phyloP scores from a whole-genome alignment of 1,140 invertebrate species.

The Ericerus pela region DNA sequence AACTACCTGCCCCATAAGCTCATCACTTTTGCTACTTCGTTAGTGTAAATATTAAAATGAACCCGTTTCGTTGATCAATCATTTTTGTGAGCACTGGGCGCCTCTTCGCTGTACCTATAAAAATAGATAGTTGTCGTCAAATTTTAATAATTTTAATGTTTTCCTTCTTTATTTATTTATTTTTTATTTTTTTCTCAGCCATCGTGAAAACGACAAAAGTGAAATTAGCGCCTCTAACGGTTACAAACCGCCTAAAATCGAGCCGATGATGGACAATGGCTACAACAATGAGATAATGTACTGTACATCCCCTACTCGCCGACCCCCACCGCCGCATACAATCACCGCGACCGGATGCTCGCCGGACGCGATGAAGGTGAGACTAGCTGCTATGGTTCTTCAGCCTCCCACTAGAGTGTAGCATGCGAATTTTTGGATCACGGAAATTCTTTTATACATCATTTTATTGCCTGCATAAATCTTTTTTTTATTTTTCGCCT shows the following conservation, averaged over 20 bases:
- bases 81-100: no score
- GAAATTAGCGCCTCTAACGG: constrained; percentile 33
- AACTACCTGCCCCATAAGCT: no score
- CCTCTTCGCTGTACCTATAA: no score
- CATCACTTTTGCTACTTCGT: no score
- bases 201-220: constrained; percentile 37
- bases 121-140: no score
- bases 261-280: constrained; percentile 34
- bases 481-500: not conserved
- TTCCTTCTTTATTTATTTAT: no score
- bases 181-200: constrained; percentile 15
- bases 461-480: constrained; percentile 5
- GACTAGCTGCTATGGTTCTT: constrained; percentile 57
- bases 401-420: constrained; percentile 64
- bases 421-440: constrained; percentile 30
- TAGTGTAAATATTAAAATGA: no score
- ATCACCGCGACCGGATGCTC: constrained; percentile 31
- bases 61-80: no score
- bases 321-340: constrained; percentile 20
- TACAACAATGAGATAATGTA: constrained; percentile 37
- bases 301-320: constrained; percentile 30
- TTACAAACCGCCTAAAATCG: constrained; percentile 21
- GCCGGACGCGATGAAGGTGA: constrained; percentile 60
- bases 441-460: not conserved
- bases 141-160: not conserved